phyloP scores from a whole-genome alignment of 2,113 vertebrate genomes.

The Zosterops pallidus region DNA sequence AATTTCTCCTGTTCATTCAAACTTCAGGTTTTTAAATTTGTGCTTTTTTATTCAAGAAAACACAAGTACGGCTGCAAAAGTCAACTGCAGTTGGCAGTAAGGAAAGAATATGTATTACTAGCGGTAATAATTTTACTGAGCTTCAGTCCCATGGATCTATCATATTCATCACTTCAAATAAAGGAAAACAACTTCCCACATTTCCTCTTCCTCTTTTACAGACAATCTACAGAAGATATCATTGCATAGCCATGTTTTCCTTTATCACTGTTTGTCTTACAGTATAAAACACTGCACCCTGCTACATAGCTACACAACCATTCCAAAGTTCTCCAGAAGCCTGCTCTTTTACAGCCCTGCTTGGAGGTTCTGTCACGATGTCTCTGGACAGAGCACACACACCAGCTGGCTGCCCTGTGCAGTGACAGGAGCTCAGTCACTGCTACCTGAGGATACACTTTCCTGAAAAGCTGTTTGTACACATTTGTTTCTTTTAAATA shows the following conservation, averaged over 20 bases:
- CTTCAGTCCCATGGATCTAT: background rate
- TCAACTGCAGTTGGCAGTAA: background rate
- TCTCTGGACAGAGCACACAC: background rate
- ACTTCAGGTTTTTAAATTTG: background rate
- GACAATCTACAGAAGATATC: background rate
- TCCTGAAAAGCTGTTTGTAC: background rate
- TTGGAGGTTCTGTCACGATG: rapidly evolving
- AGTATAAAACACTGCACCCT: background rate
- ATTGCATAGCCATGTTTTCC: rapidly evolving
- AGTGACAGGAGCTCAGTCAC: background rate
- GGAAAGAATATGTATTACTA: background rate
- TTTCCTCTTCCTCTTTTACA: background rate
- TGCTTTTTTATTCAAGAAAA: background rate
- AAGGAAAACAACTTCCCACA: background rate
- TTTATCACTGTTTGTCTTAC: background rate
- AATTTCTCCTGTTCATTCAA: background rate
- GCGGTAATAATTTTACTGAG: background rate
- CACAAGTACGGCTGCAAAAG: background rate
- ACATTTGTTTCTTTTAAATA: background rate
- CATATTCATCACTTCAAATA: background rate
- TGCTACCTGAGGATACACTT: background rate
- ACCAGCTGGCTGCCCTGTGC: background rate
- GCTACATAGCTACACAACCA: rapidly evolving
- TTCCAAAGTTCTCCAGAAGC: background rate
- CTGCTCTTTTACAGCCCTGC: background rate